phyloP scores from a whole-genome alignment of 2,797 vertebrate species.

The Allobates femoralis region DNA sequence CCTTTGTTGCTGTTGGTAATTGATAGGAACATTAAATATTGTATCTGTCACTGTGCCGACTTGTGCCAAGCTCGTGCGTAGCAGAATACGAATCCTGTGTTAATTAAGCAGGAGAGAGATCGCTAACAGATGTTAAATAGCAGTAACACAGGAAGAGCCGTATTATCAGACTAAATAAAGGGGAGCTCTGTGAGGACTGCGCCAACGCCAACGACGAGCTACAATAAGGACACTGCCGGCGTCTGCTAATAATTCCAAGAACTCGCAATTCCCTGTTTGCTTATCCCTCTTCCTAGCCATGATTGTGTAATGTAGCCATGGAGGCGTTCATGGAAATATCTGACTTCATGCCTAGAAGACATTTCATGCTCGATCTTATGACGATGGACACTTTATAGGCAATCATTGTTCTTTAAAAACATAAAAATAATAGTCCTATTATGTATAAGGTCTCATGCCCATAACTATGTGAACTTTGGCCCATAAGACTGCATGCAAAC shows the following conservation, averaged over 20 bases:
- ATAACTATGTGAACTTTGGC: not conserved
- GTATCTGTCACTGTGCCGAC: constrained; percentile 13
- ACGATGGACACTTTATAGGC: not conserved
- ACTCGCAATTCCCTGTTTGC: constrained; percentile 14
- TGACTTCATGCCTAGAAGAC: not conserved
- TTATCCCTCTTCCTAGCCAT: not conserved
- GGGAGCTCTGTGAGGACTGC: constrained; percentile 17
- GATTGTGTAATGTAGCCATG: constrained; percentile 5
- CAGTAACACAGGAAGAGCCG: constrained; percentile 46
- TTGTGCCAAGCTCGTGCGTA: constrained; percentile 26
- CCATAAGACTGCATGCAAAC: not conserved
- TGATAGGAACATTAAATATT: constrained; percentile 15
- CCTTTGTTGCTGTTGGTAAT: not conserved
- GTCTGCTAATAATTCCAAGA: constrained; percentile 48
- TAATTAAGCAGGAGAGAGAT: constrained; percentile 50
- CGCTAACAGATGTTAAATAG: constrained; percentile 59
- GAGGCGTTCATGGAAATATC: not conserved
- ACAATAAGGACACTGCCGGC: not conserved
- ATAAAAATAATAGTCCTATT: not conserved
- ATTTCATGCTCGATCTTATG: not conserved
- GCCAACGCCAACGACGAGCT: constrained; percentile 13
- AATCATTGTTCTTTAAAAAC: not conserved
- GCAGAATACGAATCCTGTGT: constrained; percentile 39
- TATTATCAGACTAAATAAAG: constrained; percentile 61
- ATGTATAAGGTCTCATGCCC: not conserved